These are phyloP conservation scores for Callipepla californica DNA, from an alignment of 2,113 vertebrate genomes.

Conservation along the genomic window DNA sequence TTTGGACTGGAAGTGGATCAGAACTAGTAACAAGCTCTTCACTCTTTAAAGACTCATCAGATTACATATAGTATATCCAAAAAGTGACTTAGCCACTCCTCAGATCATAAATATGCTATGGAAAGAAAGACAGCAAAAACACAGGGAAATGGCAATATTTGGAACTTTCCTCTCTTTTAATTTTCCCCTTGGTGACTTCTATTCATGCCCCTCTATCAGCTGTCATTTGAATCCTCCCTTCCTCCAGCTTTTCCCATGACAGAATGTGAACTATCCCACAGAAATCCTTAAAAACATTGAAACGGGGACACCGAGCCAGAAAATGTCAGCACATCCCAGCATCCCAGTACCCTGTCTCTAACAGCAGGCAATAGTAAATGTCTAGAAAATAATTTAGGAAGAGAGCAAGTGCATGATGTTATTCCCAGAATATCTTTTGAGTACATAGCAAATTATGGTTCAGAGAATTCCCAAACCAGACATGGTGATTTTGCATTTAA, in stretches of 20 bases:
- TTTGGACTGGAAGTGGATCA: constrained; percentile 8
- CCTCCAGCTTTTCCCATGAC: not conserved
- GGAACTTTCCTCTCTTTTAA: not conserved
- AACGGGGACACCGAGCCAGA: not conserved
- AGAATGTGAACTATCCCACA: not conserved
- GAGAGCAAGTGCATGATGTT: not conserved
- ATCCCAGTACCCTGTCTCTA: not conserved
- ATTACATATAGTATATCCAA: not conserved
- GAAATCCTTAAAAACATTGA: not conserved
- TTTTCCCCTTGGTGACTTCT: not conserved
- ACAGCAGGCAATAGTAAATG: not conserved
- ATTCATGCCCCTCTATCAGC: not conserved
- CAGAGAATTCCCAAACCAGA: constrained; percentile 35
- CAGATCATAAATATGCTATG: not conserved
- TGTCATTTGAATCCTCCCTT: not conserved
- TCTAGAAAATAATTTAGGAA: not conserved
- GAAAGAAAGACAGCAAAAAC: not conserved
- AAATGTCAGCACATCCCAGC: not conserved
- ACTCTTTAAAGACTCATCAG: not conserved
- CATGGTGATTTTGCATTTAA: constrained; percentile 2
- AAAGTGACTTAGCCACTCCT: not conserved
- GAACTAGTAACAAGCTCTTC: not conserved
- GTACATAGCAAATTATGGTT: constrained; percentile 10
- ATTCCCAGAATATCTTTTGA: not conserved
- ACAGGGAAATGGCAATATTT: not conserved